phyloP scores from a whole-genome alignment of 2,888 invertebrate genomes.

The Epiperipatus broadwayi region DNA sequence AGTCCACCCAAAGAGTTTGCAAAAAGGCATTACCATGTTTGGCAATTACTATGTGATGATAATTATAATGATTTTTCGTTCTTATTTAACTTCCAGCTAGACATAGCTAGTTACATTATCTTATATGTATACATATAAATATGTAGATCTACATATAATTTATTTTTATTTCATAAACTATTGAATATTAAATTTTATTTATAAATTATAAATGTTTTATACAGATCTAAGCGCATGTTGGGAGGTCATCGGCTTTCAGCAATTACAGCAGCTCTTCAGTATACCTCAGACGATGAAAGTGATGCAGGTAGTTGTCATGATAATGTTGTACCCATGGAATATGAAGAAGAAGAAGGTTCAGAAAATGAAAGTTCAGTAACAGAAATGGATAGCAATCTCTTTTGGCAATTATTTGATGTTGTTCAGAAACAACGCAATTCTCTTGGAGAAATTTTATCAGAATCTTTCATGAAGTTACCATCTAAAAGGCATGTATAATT shows the following conservation, averaged over 20 bases:
- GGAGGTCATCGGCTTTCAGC: conserved; percentile 38
- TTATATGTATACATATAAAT: too few species aligned
- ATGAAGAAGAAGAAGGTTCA: conserved; percentile 34
- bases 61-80: too few species aligned
- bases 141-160: not conserved
- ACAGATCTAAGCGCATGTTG: conserved; percentile 26
- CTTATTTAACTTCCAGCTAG: too few species aligned
- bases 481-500: conserved; percentile 34
- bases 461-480: conserved; percentile 82
- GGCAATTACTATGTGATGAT: too few species aligned
- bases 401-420: conserved; percentile 74
- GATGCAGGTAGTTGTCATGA: too few species aligned
- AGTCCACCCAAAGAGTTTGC: too few species aligned
- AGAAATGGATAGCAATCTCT: conserved; percentile 44
- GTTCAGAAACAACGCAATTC: conserved; percentile 35
- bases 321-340: conserved; percentile 11
- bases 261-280: conserved; percentile 39
- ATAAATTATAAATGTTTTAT: not conserved
- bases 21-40: too few species aligned
- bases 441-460: conserved; percentile 57
- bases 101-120: too few species aligned
- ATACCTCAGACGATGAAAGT: conserved; percentile 23
- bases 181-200: conserved; percentile 1
- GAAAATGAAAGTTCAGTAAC: conserved; percentile 35
- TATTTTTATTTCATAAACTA: conserved; percentile 8